These are phyloP conservation scores for Ambastaia sidthimunki DNA, from an alignment of 2,797 vertebrate genomes.

Conservation along the genomic window DNA sequence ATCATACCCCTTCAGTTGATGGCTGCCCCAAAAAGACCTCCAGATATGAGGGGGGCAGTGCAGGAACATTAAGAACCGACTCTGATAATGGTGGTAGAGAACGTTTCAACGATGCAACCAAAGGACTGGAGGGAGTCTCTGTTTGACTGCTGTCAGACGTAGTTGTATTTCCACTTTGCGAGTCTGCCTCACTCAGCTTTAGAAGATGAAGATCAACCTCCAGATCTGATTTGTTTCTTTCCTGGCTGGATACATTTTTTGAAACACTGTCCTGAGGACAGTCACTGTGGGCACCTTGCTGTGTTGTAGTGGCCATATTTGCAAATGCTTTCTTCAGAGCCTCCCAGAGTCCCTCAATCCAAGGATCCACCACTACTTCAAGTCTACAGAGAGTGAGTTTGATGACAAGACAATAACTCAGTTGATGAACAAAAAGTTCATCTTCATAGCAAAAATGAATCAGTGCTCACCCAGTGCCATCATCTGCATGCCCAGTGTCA, in stretches of 20 bases:
- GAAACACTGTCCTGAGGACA: constrained; percentile 26
- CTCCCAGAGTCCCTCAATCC: constrained; percentile 92
- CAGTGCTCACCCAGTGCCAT: constrained; percentile 87
- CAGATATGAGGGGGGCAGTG: constrained; percentile 80
- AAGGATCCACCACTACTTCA: constrained; percentile 93
- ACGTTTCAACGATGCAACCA: constrained; percentile 75
- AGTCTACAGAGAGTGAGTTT: constrained; percentile 73
- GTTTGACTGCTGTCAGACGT: constrained; percentile 31
- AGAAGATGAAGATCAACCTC: constrained; percentile 76
- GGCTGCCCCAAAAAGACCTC: constrained; percentile 79
- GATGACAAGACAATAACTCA: constrained; percentile 17
- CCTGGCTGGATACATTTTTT: constrained; percentile 6
- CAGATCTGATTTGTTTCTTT: constrained; percentile 48
- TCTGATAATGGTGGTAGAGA: constrained; percentile 84
- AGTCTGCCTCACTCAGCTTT: constrained; percentile 70
- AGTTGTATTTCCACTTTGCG: constrained; percentile 43
- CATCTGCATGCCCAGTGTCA: constrained; percentile 90
- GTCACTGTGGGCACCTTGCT: constrained; percentile 43
- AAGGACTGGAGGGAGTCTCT: constrained; percentile 11
- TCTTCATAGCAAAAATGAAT: not conserved
- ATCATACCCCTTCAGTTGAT: constrained; percentile 73
- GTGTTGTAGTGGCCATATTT: constrained; percentile 71
- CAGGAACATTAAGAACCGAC: constrained; percentile 84
- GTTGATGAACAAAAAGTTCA: not conserved
- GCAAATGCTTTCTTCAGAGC: constrained; percentile 79